phyloP scores from a whole-genome alignment of 1,140 invertebrate genomes.

The Neelides sp. region DNA sequence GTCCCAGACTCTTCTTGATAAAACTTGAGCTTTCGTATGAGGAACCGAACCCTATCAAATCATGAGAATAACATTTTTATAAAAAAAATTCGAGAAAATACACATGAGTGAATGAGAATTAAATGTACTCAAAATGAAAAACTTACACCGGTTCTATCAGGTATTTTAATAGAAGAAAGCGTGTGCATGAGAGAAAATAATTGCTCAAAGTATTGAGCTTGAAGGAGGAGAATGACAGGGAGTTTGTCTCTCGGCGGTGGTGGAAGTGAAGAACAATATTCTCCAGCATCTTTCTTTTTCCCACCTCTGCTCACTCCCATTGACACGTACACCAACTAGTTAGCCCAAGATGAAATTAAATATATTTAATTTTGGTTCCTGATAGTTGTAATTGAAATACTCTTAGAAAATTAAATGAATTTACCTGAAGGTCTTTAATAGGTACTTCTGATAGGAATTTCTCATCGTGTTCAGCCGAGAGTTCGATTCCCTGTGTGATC shows the following conservation, averaged over 20 bases:
- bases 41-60: conserved; percentile 54
- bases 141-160: conserved; percentile 50
- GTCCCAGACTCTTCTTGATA: conserved; percentile 84
- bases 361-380: conserved; percentile 45
- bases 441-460: conserved; percentile 76
- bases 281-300: conserved; percentile 45
- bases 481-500: conserved; percentile 84
- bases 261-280: conserved; percentile 61
- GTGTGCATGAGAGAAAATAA: conserved; percentile 80
- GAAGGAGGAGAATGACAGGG: conserved; percentile 68
- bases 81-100: conserved; percentile 8
- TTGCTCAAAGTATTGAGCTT: conserved; percentile 77
- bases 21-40: conserved; percentile 75
- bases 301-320: conserved; percentile 63
- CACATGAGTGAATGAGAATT: neutral
- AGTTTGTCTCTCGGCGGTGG: conserved; percentile 66
- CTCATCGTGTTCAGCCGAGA: conserved; percentile 85
- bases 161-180: conserved; percentile 65
- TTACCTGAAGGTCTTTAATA: conserved; percentile 65
- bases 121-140: neutral
- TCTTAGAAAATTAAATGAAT: conserved; percentile 44
- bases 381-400: conserved; percentile 67
- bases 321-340: conserved; percentile 73
- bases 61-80: neutral
- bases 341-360: conserved; percentile 25